A percentile compares a stretch with the other conserved stretches of the same genome.
These are phyloP conservation scores for Enteromius viviparus DNA, from an alignment of 2,797 vertebrate genomes.

Conservation along the genomic window DNA sequence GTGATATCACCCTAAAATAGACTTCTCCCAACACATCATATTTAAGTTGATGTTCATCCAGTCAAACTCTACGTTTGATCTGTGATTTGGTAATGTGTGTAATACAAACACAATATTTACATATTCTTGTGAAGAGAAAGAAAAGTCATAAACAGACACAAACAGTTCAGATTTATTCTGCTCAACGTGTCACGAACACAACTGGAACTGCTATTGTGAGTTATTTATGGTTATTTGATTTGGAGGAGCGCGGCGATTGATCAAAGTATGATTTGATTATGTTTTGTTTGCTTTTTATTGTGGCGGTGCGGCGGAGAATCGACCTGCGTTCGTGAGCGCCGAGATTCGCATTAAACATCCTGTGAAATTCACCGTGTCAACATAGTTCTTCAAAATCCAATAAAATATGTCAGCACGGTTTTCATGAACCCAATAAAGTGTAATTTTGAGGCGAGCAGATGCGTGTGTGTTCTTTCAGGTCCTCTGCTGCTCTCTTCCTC, in stretches of 20 bases:
- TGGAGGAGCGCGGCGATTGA: conserved; percentile 11
- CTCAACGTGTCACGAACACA: background rate
- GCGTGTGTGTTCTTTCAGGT: conserved; percentile 46
- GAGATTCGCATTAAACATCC: conserved; percentile 46
- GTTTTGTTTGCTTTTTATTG: conserved; percentile 35
- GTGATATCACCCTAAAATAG: background rate
- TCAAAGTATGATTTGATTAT: conserved; percentile 30
- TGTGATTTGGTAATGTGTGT: background rate
- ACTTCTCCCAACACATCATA: background rate
- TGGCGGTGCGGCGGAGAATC: background rate
- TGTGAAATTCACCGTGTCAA: conserved; percentile 46
- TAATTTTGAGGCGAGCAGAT: conserved; percentile 36
- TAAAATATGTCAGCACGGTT: conserved; percentile 47
- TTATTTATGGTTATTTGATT: conserved; percentile 39
- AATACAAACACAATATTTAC: background rate
- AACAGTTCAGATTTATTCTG: background rate
- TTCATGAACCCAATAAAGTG: conserved; percentile 54
- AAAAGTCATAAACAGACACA: background rate
- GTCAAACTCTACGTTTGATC: background rate
- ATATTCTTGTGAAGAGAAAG: background rate
- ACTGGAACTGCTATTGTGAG: conserved; percentile 26
- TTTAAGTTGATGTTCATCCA: background rate
- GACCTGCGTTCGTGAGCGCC: conserved; percentile 1
- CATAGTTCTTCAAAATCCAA: conserved; percentile 55
- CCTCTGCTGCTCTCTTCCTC: conserved; percentile 14